These are phyloP conservation scores for Pollenia labialis DNA, from an alignment of 2,888 invertebrate genomes.

Conservation along the genomic window DNA sequence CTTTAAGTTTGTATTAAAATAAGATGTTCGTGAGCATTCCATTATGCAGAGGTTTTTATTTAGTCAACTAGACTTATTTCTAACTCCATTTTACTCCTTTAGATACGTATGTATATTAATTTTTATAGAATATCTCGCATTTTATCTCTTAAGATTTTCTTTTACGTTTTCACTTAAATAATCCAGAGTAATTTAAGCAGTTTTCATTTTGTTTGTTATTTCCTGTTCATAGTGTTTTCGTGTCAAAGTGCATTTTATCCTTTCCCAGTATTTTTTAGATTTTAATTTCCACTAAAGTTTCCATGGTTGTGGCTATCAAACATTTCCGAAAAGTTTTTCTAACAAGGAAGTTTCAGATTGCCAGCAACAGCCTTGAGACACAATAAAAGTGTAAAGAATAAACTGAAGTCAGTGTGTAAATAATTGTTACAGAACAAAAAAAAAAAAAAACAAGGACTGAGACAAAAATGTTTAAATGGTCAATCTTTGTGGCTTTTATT, in stretches of 20 bases:
- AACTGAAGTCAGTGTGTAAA: constrained; percentile 6
- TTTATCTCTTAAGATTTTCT: background rate
- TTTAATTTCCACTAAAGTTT: constrained; percentile 16
- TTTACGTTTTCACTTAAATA: background rate
- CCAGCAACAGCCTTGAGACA: constrained; percentile 34
- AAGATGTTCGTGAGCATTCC: no score
- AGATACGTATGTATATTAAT: background rate
- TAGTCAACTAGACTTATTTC: no score
- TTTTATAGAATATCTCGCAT: background rate
- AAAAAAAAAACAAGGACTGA: background rate
- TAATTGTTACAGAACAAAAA: background rate
- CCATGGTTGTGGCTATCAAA: constrained; percentile 40
- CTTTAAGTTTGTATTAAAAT: no score
- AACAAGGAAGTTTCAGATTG: constrained; percentile 59
- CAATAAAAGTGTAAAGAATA: constrained; percentile 2
- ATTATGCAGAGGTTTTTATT: no score
- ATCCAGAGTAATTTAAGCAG: constrained; percentile 51
- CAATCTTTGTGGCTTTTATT: background rate
- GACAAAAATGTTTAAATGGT: constrained; percentile 3
- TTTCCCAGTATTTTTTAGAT: background rate
- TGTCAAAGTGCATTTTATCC: constrained; percentile 58
- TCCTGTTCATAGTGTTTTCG: constrained; percentile 49
- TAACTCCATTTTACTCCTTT: background rate
- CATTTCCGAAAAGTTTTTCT: constrained; percentile 57
- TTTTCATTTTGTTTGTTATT: constrained; percentile 54